Conservation (phyloP, 2,888 invertebrate species). For the Reticulitermes lucifugus region DNA sequence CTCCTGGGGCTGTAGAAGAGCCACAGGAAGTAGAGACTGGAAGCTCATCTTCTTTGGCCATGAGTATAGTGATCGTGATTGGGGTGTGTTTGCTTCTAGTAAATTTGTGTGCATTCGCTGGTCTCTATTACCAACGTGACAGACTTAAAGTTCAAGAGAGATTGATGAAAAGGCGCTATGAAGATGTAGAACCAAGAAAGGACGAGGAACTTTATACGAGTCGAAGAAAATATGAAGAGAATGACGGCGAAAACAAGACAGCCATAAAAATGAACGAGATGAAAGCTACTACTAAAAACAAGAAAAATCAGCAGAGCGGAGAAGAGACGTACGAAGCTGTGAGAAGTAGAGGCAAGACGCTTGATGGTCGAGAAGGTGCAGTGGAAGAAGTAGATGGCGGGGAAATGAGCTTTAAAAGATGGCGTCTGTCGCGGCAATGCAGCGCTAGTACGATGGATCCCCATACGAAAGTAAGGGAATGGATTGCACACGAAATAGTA, state of each 20-base stretch:
- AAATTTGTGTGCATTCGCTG: slow-evolving; percentile 77
- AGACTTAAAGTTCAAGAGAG: slow-evolving; percentile 68
- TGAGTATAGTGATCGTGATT: slow-evolving; percentile 64
- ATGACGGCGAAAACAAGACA: slow-evolving; percentile 21
- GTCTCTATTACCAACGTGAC: slow-evolving; percentile 76
- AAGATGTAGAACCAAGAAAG: slow-evolving; percentile 38
- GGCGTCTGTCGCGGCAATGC: slow-evolving; percentile 77
- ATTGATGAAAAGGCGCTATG: slow-evolving; percentile 63
- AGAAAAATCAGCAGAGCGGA: background rate
- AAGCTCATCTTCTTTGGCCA: slow-evolving; percentile 60
- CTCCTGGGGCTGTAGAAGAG: background rate
- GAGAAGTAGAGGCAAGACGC: slow-evolving; percentile 23
- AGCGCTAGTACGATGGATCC: slow-evolving; percentile 87
- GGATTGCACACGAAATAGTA: slow-evolving; percentile 85
- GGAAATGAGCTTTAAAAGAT: slow-evolving; percentile 67
- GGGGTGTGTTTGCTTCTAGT: slow-evolving; percentile 79
- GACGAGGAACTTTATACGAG: slow-evolving; percentile 32
- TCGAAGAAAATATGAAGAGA: background rate
- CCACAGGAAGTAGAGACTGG: background rate
- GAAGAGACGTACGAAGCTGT: slow-evolving; percentile 51
- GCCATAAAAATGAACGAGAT: background rate
- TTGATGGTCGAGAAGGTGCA: background rate
- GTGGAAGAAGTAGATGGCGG: slow-evolving; percentile 21
- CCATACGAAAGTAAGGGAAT: slow-evolving; percentile 86
- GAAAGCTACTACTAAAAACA: background rate